Base-by-base conservation (phyloP, 2,113 vertebrate genomes). In the Rhea americana region DNA sequence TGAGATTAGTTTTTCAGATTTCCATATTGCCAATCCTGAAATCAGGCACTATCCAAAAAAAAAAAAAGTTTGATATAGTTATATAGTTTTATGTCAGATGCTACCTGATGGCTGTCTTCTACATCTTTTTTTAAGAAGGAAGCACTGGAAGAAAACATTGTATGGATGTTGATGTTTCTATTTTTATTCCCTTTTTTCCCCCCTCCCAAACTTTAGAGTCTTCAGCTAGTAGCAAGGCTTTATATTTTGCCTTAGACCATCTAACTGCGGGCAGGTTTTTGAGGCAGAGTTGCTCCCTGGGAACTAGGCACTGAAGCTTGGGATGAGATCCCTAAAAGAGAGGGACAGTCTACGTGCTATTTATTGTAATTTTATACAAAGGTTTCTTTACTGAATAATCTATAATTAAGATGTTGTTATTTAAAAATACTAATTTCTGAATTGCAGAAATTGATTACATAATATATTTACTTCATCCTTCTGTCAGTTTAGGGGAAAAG, bases 301-400 rank as follows among this genome's bases (percentile, higher is more conserved):
- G n/a, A 47, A 15, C 37, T 48, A 21, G 11, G 15, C 19, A 5
- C 10, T 67, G 28, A 24, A 66, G 9, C 9, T 67, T 73, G 10
- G 37, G 5, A 39, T 91, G 35, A 30, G 20, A 0, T 51, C 14
- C 13, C 43, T 45, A 45, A 45, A 65, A 9, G 20, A 75, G 6
- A 1, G 7, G 15, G 72, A 2, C 73, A 21, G 82, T 3, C 20
- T 74, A 1, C 0, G 0, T 48, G 13, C 10, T 91, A 14, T 30
- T 17, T 80, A 7, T 73, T 82, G 18, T 21, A 28, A 50, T 61
- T 30, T 59, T 9, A 91, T 41, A 47, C 37, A 6, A 71, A 80
- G 87, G 11, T 13, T 32, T 35, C 8, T 56, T 56, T 47, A 47
- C 45, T 41, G 16, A 71, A 78, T 55, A 73, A 66, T 39, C 18